Evolutionary conservation across 2,888 invertebrate species (phyloP).

Genomic region (Phlogophora meticulosa): DNA sequence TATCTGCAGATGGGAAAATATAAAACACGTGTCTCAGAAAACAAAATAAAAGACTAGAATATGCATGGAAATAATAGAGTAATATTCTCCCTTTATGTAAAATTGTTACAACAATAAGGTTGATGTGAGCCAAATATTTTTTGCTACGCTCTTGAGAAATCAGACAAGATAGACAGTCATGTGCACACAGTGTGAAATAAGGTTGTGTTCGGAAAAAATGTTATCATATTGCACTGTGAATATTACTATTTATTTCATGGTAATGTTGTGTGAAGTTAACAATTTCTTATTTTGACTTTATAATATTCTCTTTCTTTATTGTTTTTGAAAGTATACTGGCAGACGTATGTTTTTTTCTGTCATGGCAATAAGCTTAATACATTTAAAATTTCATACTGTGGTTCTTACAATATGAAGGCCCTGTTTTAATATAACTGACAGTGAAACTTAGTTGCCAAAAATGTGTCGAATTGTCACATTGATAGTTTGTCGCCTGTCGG

Average conservation of each 20-base stretch:
- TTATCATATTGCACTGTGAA: conserved; percentile 73
- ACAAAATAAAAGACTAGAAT: conserved; percentile 29
- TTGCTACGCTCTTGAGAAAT: conserved; percentile 82
- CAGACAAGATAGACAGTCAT: conserved; percentile 82
- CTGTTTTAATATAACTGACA: too few relatives aligned
- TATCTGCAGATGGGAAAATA: not conserved
- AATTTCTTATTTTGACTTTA: conserved; percentile 37
- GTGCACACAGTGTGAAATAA: conserved; percentile 88
- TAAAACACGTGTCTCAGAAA: not conserved
- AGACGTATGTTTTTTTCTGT: too few relatives aligned
- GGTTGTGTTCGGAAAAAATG: conserved; percentile 80
- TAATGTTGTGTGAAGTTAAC: conserved; percentile 48
- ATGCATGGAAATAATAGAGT: conserved; percentile 50
- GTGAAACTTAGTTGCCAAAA: too few relatives aligned
- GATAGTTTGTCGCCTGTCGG: too few relatives aligned
- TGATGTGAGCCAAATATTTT: conserved; percentile 76
- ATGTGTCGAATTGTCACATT: too few relatives aligned
- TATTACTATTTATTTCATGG: conserved; percentile 59
- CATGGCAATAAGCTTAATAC: too few relatives aligned
- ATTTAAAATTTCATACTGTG: too few relatives aligned
- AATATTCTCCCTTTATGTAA: conserved; percentile 58
- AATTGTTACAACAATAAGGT: conserved; percentile 58
- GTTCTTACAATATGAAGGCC: too few relatives aligned
- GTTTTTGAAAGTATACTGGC: not conserved
- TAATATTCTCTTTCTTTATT: not conserved